These are phyloP conservation scores for Holotrichia oblita DNA, from an alignment of 1,140 invertebrate species.

Conservation along the genomic window DNA sequence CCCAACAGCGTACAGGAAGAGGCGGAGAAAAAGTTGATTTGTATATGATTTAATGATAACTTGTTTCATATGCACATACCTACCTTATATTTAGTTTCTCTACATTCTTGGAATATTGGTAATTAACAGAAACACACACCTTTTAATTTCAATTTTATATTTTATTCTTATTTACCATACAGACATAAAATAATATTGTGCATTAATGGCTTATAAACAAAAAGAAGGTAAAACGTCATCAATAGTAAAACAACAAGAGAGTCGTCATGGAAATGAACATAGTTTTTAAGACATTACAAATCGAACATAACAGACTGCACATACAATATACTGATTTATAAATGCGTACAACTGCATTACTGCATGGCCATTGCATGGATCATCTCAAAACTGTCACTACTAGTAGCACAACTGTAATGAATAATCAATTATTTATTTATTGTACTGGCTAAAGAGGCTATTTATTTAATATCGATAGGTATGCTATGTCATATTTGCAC, in stretches of 20 bases:
- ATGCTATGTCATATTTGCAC: slow-evolving; percentile 60
- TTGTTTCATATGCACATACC: too few species aligned
- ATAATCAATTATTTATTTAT: slow-evolving; percentile 47
- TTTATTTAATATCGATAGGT: slow-evolving; percentile 56
- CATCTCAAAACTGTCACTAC: slow-evolving; percentile 55
- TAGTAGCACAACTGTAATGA: slow-evolving; percentile 59
- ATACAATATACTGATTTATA: slow-evolving; percentile 50
- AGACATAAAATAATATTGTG: slow-evolving; percentile 60
- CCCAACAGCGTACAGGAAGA: too few species aligned
- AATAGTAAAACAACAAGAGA: slow-evolving; percentile 15
- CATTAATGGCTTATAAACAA: slow-evolving; percentile 51
- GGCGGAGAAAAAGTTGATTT: neutral
- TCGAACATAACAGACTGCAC: slow-evolving; percentile 52
- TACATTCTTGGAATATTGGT: neutral
- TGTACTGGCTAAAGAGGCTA: slow-evolving; percentile 60
- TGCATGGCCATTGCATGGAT: slow-evolving; percentile 50
- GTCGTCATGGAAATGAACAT: slow-evolving; percentile 42
- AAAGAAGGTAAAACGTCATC: slow-evolving; percentile 29
- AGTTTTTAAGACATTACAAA: slow-evolving; percentile 43
- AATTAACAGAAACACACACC: slow-evolving; percentile 14
- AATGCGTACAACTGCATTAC: slow-evolving; percentile 49
- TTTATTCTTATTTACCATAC: slow-evolving; percentile 60
- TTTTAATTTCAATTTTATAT: slow-evolving; percentile 49
- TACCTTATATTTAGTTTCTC: too few species aligned
- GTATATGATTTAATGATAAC: neutral